Conservation (phyloP, 2,888 invertebrate species). For the Aporophyla nigra region DNA sequence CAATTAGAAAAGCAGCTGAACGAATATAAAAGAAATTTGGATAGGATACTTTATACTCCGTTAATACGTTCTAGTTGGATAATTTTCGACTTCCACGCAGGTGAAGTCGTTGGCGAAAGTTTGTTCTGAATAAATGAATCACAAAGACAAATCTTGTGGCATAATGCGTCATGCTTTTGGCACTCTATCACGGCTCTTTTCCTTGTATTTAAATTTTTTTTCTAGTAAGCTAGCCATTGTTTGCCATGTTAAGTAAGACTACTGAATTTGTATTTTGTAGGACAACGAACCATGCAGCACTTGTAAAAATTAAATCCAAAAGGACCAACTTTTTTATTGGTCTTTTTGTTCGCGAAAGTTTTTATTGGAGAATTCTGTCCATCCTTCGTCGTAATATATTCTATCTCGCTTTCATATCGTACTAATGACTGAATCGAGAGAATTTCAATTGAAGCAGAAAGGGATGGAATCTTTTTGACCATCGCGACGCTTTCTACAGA, state of each 20-base stretch:
- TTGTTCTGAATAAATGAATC: no score
- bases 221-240: no score
- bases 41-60: no score
- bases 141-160: no score
- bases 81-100: no score
- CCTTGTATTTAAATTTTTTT: no score
- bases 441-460: slow-evolving; percentile 54
- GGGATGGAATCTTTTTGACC: slow-evolving; percentile 53
- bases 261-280: background rate
- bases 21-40: no score
- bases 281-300: slow-evolving; percentile 12
- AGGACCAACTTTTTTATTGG: slow-evolving; percentile 51
- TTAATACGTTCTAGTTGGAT: no score
- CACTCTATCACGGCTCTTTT: no score
- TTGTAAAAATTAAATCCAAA: slow-evolving; percentile 58
- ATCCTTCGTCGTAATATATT: slow-evolving; percentile 49
- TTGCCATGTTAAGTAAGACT: slow-evolving; percentile 1
- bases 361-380: slow-evolving; percentile 51
- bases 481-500: slow-evolving; percentile 23
- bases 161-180: no score
- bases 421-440: slow-evolving; percentile 51
- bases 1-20: no score
- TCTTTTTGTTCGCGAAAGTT: slow-evolving; percentile 54
- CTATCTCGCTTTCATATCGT: slow-evolving; percentile 47
- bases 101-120: no score